These are phyloP conservation scores for Rhincodon typus DNA, from an alignment of 2,797 vertebrate species.

Conservation along the genomic window DNA sequence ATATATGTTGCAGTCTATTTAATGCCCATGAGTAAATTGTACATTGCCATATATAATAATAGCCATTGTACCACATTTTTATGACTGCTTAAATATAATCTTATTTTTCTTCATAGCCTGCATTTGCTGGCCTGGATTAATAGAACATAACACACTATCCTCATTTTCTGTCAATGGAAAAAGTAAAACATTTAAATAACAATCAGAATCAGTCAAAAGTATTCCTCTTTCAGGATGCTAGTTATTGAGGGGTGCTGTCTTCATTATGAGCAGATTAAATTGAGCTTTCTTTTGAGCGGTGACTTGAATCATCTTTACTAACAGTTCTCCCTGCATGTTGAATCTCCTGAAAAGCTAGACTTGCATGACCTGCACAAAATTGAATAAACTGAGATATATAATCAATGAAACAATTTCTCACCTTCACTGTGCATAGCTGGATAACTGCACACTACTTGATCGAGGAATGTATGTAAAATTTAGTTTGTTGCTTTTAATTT, in stretches of 20 bases:
- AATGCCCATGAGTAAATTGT: background rate
- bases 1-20: background rate
- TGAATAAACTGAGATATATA: slow-evolving; percentile 19
- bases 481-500: slow-evolving; percentile 13
- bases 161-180: background rate
- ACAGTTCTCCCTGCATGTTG: slow-evolving; percentile 67
- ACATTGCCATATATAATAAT: background rate
- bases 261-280: background rate
- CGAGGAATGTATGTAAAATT: slow-evolving; percentile 51
- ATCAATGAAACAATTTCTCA: slow-evolving; percentile 47
- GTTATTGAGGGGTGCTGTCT: background rate
- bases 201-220: background rate
- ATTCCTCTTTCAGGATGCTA: background rate
- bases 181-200: background rate
- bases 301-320: background rate
- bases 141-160: background rate
- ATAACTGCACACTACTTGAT: slow-evolving; percentile 72
- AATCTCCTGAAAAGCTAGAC: slow-evolving; percentile 56
- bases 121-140: background rate
- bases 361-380: slow-evolving; percentile 51
- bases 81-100: slow-evolving; percentile 2
- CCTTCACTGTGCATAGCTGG: slow-evolving; percentile 51
- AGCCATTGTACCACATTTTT: background rate
- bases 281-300: background rate
- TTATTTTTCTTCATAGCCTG: background rate